phyloP scores from a whole-genome alignment of 2,888 invertebrate genomes.

The Mesorhabditis spiculigera region DNA sequence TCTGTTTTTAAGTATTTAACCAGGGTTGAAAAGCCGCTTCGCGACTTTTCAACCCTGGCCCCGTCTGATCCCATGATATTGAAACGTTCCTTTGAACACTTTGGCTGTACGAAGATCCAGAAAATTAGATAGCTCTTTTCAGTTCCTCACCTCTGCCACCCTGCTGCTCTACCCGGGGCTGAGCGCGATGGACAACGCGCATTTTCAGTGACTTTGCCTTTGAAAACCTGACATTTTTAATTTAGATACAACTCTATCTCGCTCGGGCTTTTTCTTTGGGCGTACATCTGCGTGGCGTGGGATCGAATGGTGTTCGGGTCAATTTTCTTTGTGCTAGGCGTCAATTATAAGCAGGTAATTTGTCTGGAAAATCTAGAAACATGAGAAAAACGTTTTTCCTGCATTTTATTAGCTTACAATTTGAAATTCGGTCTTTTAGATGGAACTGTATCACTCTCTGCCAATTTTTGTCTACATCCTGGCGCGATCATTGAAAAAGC shows the following conservation, averaged over 20 bases:
- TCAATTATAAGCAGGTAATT: slow-evolving; percentile 86
- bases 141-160: slow-evolving; percentile 56
- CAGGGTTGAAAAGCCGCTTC: no score
- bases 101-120: no score
- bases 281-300: slow-evolving; percentile 69
- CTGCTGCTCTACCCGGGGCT: slow-evolving; percentile 78
- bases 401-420: no score
- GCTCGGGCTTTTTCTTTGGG: slow-evolving; percentile 77
- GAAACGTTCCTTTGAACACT: no score
- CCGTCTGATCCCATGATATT: no score
- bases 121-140: slow-evolving; percentile 1
- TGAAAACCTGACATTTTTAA: slow-evolving; percentile 6
- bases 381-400: slow-evolving; percentile 24
- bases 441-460: slow-evolving; percentile 94
- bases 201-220: slow-evolving; percentile 76
- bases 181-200: slow-evolving; percentile 91
- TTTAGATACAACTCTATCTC: slow-evolving; percentile 81
- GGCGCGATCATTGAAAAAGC: slow-evolving; percentile 61
- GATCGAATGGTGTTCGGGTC: slow-evolving; percentile 67
- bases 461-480: slow-evolving; percentile 90
- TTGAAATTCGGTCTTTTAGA: slow-evolving; percentile 59
- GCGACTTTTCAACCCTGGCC: no score
- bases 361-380: background rate
- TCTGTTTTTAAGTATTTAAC: no score
- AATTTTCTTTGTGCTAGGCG: slow-evolving; percentile 75